Base-by-base conservation (phyloP, 1,140 invertebrate genomes). In the Drosophila santomea region DNA sequence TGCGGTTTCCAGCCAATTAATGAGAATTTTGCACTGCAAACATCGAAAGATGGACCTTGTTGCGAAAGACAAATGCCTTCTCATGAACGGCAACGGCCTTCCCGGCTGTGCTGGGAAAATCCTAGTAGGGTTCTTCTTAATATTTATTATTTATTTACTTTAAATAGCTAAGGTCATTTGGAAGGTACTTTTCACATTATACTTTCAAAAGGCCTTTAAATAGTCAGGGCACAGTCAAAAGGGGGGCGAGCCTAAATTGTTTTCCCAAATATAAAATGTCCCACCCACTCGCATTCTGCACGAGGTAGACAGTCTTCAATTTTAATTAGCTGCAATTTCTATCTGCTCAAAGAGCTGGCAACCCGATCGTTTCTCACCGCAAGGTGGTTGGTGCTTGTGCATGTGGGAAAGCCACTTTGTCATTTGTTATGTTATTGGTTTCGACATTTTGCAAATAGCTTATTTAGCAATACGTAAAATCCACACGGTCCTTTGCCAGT, bases 381-480 rank as follows among this genome's bases (percentile, higher is more conserved):
- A 84, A 62, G 68, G 43, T 74, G 14, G 50, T 47, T 66, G 35
- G 39, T 54, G 15, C n/a, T 39, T 44, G 14, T 51, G 39, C 28
- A 35, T 45, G 52, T 64, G 55, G 57, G 47, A 56, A 43, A 80
- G 78, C 61, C 62, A 60, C 68, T 78, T 74, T 80, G 74, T 80
- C 85, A 84, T 89, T 88, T 88, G 84, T 88, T 88, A 81, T 88
- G 82, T 90, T 90, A 90, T 90, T 90, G 86, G 86, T 77, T 90
- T 80, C 81, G 81, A 90, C 86, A 90, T 90, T 90, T 90, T 90
- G 82, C 86, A 90, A 90, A 90, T 90, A 90, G 86, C 86, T 90
- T 90, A 90, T 83, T 90, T 80, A 90, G 82, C 76, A 90, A 79
- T 86, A 86, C 86, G 86, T 90, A 77, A 90, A 90, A 90, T 83